Base-by-base conservation (phyloP, 2,797 vertebrate species). In the Buceros bicornis region DNA sequence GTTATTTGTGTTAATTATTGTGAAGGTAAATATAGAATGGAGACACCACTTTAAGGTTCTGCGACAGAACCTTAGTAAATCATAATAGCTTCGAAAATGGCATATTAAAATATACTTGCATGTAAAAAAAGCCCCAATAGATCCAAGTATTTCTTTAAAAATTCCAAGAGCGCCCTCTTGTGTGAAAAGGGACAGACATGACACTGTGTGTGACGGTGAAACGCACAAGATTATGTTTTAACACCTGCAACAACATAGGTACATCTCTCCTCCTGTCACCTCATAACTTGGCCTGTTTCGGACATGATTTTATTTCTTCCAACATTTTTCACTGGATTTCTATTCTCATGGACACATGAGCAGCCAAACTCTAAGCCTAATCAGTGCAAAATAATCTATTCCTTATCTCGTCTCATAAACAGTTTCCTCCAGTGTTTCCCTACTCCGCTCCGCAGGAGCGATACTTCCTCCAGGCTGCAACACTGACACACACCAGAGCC, bases 101-200 rank as follows among this genome's bases (percentile, higher is more conserved):
- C 84, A 70, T 20, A 76, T 77, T 82, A 60, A 87, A 84, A 87
- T 10, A 43, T 2, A 51, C 6, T 13, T 0, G 40, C 6, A 15
- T 40, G 67, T 57, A 5, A 66, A 77, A 69, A 66, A 24, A 10
- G 18, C 25, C 58, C 40, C n/a, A 56, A 29, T 17, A 56, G 54
- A 31, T 0, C 11, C 58, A 3, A 43, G 0, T 53, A 47, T 17
- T 61, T 77, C 89, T 76, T 97, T 97, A 58, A 83, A 81, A 98
- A 95, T 78, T 96, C 93, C 96, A 87, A 90, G 95, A 96, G 97
- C 94, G 96, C 98, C 98, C 98, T 97, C 98, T 97, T 31, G 98
- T 97, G 98, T 95, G 61, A 4, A 20, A 65, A 60, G 11, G 3
- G 40, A 3, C 40, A 37, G 47, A 6, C 78, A 22, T 7, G 9